These are phyloP conservation scores for Pungitius pungitius DNA, from an alignment of 2,113 vertebrate species.

Conservation along the genomic window DNA sequence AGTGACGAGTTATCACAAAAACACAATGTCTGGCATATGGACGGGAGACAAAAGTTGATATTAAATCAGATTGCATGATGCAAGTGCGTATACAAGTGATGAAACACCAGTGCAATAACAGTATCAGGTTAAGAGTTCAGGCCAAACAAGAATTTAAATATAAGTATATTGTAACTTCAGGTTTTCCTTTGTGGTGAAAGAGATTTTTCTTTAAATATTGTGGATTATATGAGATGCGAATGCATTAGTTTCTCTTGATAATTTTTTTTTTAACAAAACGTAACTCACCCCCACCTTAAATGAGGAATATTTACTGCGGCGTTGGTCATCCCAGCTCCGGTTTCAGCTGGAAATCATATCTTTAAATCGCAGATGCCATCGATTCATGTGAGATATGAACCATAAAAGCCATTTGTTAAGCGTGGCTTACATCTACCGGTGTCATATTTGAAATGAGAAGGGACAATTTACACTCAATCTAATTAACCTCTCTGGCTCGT, in stretches of 20 bases:
- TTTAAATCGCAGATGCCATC: constrained; percentile 72
- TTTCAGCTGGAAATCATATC: constrained; percentile 60
- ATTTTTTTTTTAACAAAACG: constrained; percentile 1
- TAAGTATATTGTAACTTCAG: neutral
- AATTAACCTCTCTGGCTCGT: constrained; percentile 73
- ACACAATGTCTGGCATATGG: constrained; percentile 8
- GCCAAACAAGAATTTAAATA: neutral
- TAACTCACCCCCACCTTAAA: constrained; percentile 18
- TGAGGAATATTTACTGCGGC: constrained; percentile 43
- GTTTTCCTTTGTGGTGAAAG: neutral
- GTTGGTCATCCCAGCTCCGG: constrained; percentile 17
- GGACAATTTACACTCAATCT: constrained; percentile 65
- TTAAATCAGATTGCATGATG: neutral
- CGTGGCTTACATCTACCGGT: constrained; percentile 64
- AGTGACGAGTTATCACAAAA: constrained; percentile 29
- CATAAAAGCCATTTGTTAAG: constrained; percentile 61
- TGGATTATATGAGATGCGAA: neutral
- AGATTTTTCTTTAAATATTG: neutral
- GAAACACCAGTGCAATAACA: too few relatives aligned
- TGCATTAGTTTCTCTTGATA: neutral
- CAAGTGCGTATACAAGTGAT: neutral
- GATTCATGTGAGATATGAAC: constrained; percentile 63
- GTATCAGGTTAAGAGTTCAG: neutral
- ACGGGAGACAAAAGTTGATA: neutral
- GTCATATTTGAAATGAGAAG: constrained; percentile 72